A percentile compares a stretch with the other conserved stretches of the same genome.
Conservation (phyloP, 2,797 vertebrate genomes). For the Bucorvus abyssinicus region DNA sequence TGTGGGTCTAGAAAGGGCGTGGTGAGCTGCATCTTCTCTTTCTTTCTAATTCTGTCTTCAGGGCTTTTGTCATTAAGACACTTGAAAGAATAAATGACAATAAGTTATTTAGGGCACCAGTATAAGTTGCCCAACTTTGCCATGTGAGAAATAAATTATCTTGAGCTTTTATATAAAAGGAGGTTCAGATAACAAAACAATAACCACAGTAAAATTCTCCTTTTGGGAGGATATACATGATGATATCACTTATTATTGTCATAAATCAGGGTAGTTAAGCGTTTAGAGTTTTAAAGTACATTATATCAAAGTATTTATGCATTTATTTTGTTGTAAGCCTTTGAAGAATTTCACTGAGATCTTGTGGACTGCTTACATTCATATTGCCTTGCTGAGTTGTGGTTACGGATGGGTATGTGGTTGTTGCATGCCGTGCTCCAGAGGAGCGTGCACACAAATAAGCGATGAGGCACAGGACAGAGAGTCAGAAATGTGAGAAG, state of each 20-base stretch:
- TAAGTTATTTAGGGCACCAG: background rate
- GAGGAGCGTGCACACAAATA: background rate
- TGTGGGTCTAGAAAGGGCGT: background rate
- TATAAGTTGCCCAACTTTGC: background rate
- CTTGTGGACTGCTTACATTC: background rate
- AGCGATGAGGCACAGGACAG: background rate
- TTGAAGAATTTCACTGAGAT: background rate
- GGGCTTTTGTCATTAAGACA: slow-evolving; percentile 16
- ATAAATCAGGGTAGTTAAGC: background rate
- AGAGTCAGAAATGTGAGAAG: background rate
- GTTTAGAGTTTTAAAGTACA: background rate
- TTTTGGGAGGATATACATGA: background rate
- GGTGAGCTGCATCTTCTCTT: background rate
- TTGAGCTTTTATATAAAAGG: slow-evolving; percentile 4
- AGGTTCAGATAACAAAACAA: slow-evolving; percentile 18
- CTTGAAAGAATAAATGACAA: slow-evolving; percentile 6
- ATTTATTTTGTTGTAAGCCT: background rate
- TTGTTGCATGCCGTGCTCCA: background rate
- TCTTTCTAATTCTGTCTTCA: background rate
- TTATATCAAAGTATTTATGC: background rate
- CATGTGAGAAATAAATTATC: slow-evolving; percentile 25
- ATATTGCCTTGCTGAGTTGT: background rate
- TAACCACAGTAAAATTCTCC: background rate
- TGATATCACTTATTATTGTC: background rate
- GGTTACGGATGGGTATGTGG: background rate